phyloP scores from a whole-genome alignment of 1,140 invertebrate species.

The Calosoma granatense region DNA sequence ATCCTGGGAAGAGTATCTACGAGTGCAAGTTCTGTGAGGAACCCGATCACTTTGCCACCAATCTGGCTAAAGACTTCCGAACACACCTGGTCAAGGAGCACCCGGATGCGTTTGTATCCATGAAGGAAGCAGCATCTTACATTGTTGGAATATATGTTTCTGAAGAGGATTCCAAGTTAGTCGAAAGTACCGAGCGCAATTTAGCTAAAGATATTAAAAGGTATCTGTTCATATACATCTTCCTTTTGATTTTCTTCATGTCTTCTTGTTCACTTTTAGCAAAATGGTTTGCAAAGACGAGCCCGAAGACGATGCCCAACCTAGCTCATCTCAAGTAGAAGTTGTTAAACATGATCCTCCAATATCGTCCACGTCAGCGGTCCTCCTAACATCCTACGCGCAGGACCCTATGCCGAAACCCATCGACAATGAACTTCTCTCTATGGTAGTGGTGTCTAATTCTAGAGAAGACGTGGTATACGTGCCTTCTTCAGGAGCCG shows the following conservation, averaged over 20 bases:
- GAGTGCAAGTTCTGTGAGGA: conserved; percentile 52
- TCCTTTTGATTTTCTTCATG: too few species aligned
- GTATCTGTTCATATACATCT: too few species aligned
- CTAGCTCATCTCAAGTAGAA: too few species aligned
- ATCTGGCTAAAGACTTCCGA: conserved; percentile 55
- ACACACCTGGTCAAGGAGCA: conserved; percentile 52
- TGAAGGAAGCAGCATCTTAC: conserved; percentile 33
- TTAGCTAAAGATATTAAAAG: too few species aligned
- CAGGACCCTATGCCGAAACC: background rate
- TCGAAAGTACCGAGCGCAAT: background rate
- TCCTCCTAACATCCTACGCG: conserved; percentile 13
- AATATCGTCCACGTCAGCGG: conserved; percentile 3
- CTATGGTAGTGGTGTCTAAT: conserved; percentile 27
- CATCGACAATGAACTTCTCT: conserved; percentile 22
- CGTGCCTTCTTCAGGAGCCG: conserved; percentile 17
- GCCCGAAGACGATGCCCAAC: background rate
- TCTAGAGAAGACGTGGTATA: conserved; percentile 18
- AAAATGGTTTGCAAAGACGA: background rate
- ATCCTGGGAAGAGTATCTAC: conserved; percentile 67
- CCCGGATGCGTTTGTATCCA: conserved; percentile 36
- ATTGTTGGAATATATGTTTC: conserved; percentile 37
- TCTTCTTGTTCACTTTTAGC: too few species aligned
- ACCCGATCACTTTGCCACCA: conserved; percentile 41
- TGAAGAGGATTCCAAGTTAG: conserved; percentile 25
- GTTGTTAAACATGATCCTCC: background rate